Base-by-base conservation (phyloP, 1,140 invertebrate species). In the Formica selysi region DNA sequence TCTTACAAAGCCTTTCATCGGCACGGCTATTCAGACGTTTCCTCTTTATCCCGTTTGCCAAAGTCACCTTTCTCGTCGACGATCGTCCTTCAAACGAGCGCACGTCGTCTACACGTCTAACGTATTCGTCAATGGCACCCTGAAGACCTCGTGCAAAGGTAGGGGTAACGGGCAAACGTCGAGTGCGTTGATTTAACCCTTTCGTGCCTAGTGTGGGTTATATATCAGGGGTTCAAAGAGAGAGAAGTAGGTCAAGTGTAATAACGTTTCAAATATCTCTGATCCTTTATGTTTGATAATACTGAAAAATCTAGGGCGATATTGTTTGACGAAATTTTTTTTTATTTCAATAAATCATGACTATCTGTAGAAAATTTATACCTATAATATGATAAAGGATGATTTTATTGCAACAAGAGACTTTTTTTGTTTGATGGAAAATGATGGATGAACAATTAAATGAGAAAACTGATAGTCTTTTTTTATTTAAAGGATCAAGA, bases 1-100 rank as follows among this genome's bases (percentile, higher is more conserved):
- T 87, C 74, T 85, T 57, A 79, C 87, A 87, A 79, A 87, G 78
- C 67, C 68, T 89, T 87, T 87, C 85, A 90, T 89, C 78, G 76
- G 36, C 74, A 83, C 68, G 36, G 79, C 85, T 48, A 87, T 89
- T 79, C 79, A 70, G 44, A 65, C 48, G 38, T 80, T 67, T 85
- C 44, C 71, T 73, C 79, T 85, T 87, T 87, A 79, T 76, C 59
- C 65, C 57, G 44, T 26, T 80, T 16, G 2, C 76, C 36, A 54
- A n/a, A 57, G 26, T 64, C 29, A 26, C 80, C 54, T 90, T 84
- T 85, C 74, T 32, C 44, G 76, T 68, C 44, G 26, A 44, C 38
- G 62, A 80, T 80, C 67, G 76, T 80, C 54, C 48, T 62, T 89
- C 80, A 74, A 59, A 83, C 48, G 48, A 59, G 19, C 51, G 71